phyloP scores from a whole-genome alignment of 2,113 vertebrate species.

The Pluvianellus socialis region DNA sequence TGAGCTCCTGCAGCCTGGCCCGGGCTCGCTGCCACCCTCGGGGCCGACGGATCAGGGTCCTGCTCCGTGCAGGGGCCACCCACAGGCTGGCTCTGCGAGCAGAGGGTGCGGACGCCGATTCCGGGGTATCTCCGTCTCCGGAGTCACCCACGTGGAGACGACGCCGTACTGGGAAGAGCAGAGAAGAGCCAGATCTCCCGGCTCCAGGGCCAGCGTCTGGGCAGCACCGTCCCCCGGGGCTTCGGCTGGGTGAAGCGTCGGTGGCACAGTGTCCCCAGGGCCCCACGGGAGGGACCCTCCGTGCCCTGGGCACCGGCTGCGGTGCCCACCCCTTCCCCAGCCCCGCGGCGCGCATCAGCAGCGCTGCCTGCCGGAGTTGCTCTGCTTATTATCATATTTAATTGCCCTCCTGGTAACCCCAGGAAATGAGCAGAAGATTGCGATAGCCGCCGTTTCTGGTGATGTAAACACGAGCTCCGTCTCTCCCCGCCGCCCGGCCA shows the following conservation, averaged over 20 bases:
- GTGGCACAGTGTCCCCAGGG: neutral
- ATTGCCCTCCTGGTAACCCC: slow-evolving; percentile 71
- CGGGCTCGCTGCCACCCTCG: neutral
- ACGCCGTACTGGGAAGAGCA: fast-evolving
- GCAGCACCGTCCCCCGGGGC: neutral
- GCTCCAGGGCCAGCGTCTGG: fast-evolving
- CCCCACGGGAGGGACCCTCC: neutral
- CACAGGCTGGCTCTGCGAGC: fast-evolving
- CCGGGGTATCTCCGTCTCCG: neutral
- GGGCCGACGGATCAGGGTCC: neutral
- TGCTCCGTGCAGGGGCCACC: neutral
- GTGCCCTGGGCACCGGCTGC: fast-evolving
- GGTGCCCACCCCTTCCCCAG: neutral
- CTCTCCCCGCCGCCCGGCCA: neutral
- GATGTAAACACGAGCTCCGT: slow-evolving; percentile 66
- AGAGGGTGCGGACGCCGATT: neutral
- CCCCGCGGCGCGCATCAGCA: neutral
- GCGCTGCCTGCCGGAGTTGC: slow-evolving; percentile 55
- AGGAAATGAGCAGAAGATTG: slow-evolving; percentile 53
- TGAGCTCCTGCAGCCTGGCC: neutral
- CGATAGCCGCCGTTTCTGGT: slow-evolving; percentile 27
- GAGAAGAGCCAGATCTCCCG: neutral
- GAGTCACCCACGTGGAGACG: fast-evolving
- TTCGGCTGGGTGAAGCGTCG: neutral
- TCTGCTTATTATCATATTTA: slow-evolving; percentile 78